Evolutionary conservation across 1,140 invertebrate species (phyloP).

Genomic region (Danaus plexippus): DNA sequence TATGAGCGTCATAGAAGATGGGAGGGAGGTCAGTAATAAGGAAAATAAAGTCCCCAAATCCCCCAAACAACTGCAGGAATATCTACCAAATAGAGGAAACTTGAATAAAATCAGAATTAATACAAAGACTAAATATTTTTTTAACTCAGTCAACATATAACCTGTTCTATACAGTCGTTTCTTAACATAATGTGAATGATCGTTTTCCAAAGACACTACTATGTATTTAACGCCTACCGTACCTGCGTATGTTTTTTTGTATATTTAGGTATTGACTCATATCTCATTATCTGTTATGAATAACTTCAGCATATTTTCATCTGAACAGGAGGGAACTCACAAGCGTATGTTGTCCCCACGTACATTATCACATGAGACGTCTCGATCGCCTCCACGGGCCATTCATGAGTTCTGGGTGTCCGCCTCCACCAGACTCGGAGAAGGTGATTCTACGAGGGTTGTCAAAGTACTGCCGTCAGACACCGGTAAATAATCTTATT

Average conservation of each 20-base stretch:
- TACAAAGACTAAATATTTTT: too few relatives aligned
- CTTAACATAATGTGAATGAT: too few relatives aligned
- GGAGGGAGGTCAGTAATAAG: slow-evolving; percentile 73
- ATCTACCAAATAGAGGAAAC: background rate
- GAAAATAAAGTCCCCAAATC: background rate
- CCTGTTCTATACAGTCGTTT: too few relatives aligned
- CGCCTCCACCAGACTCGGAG: slow-evolving; percentile 84
- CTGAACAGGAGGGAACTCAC: slow-evolving; percentile 74
- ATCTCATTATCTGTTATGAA: background rate
- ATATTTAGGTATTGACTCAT: slow-evolving; percentile 2
- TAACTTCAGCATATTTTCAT: background rate
- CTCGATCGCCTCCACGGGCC: slow-evolving; percentile 79
- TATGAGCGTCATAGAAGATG: slow-evolving; percentile 83
- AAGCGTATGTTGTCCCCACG: slow-evolving; percentile 78
- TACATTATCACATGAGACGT: slow-evolving; percentile 80
- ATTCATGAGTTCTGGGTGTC: slow-evolving; percentile 87
- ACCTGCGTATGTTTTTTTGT: too few relatives aligned
- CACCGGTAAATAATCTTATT: slow-evolving; percentile 73
- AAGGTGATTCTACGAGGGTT: slow-evolving; percentile 83
- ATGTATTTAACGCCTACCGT: too few relatives aligned
- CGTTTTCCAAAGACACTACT: too few relatives aligned
- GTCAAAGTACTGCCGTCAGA: slow-evolving; percentile 83
- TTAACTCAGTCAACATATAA: too few relatives aligned
- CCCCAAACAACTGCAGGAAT: background rate
- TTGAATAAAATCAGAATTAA: too few relatives aligned